Conservation (phyloP, 2,797 vertebrate species). For the Pangasius macronema region DNA sequence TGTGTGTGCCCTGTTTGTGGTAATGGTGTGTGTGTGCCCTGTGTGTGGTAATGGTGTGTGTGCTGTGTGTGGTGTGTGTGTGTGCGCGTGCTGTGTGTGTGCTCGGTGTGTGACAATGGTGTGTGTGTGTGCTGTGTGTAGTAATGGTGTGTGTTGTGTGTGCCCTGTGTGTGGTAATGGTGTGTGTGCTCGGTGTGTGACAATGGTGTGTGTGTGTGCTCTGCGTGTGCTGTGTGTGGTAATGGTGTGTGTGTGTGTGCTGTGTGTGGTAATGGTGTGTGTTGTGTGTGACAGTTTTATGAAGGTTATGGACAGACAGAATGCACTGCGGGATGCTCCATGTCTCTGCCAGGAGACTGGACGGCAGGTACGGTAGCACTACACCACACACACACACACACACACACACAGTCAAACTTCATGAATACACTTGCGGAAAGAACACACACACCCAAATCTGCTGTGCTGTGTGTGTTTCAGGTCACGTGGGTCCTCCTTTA, state of each 20-base stretch:
- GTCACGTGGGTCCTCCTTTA: conserved; percentile 92
- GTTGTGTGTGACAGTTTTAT: conserved; percentile 81
- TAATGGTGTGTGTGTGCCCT: too few species aligned
- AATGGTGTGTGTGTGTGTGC: too few species aligned
- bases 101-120: too few species aligned
- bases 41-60: conserved; percentile 66
- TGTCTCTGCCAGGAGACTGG: conserved; percentile 93
- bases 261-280: conserved; percentile 66
- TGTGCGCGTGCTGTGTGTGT: too few species aligned
- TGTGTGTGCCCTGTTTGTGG: too few species aligned
- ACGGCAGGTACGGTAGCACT: conserved; percentile 89
- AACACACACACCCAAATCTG: too few species aligned
- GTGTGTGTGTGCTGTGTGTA: conserved; percentile 49
- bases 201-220: too few species aligned
- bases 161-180: conserved; percentile 12
- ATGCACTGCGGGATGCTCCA: conserved; percentile 88
- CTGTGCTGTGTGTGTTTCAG: conserved; percentile 63
- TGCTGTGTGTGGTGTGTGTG: conserved; percentile 17
- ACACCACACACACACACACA: neutral
- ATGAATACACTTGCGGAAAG: neutral
- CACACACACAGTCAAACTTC: neutral
- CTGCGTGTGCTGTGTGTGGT: too few species aligned
- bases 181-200: too few species aligned
- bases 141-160: conserved; percentile 59
- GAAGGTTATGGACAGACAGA: conserved; percentile 98